Evolutionary conservation across 2,113 vertebrate genomes (phyloP).

Genomic region (Brevimyrus niger): DNA sequence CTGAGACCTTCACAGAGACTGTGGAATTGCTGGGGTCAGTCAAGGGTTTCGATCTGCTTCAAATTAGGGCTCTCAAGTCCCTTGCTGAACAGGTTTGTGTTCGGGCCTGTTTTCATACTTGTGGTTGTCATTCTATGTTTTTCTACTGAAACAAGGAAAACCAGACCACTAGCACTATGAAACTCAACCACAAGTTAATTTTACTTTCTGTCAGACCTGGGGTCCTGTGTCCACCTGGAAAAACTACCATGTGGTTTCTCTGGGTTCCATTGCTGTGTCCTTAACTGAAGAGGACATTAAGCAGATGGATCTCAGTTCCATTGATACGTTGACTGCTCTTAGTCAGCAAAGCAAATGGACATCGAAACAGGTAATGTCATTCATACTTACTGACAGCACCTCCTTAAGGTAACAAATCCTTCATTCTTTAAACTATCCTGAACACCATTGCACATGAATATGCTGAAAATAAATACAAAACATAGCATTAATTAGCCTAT

Average conservation of each 20-base stretch:
- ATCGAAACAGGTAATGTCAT: conserved; percentile 47
- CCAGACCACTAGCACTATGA: not conserved
- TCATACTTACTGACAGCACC: not conserved
- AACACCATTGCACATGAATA: not conserved
- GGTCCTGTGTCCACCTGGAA: conserved; percentile 51
- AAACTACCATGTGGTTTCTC: conserved; percentile 52
- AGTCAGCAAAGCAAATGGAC: conserved; percentile 59
- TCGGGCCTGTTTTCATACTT: not conserved
- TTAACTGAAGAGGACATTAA: conserved; percentile 53
- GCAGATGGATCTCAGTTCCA: conserved; percentile 57
- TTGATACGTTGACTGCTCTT: conserved; percentile 54
- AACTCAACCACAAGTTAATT: not conserved
- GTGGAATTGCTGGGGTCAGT: conserved; percentile 62
- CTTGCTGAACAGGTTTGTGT: conserved; percentile 59
- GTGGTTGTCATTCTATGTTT: too few species aligned
- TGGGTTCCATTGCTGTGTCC: conserved; percentile 60
- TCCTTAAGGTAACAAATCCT: not conserved
- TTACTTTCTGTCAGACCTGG: conserved; percentile 53
- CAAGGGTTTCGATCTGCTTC: conserved; percentile 46
- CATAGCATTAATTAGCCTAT: not conserved
- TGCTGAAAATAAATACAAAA: not conserved
- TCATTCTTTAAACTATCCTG: not conserved
- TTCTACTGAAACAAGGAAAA: not conserved
- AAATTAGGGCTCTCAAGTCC: conserved; percentile 61
- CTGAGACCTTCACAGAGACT: conserved; percentile 48